Evolutionary conservation across 2,888 invertebrate genomes (phyloP).

Genomic region (Acheta domesticus): DNA sequence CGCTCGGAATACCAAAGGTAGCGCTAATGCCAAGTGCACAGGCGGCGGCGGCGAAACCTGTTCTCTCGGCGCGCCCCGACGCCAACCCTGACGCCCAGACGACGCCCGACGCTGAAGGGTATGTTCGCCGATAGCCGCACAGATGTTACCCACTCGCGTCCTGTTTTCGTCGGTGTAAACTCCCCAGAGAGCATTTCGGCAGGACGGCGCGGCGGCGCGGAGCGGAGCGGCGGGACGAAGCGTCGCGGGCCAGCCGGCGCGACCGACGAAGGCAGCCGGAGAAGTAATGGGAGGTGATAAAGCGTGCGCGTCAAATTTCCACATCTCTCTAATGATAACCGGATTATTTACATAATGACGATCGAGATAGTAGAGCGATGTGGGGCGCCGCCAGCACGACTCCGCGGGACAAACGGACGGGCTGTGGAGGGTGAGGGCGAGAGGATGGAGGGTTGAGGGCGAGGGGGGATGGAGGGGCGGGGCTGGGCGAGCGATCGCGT

Average conservation of each 20-base stretch:
- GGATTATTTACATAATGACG: constrained; percentile 3
- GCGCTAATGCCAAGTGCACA: not conserved
- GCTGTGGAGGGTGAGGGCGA: too few species aligned
- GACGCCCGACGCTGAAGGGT: not conserved
- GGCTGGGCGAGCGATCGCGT: too few species aligned
- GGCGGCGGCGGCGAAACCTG: not conserved
- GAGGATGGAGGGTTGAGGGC: too few species aligned
- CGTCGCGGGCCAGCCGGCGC: too few species aligned
- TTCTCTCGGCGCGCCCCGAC: not conserved
- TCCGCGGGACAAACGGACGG: not conserved
- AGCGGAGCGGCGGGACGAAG: too few species aligned
- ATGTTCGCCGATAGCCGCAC: not conserved
- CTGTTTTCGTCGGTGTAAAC: not conserved
- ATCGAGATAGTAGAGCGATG: not conserved
- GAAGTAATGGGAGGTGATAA: not conserved
- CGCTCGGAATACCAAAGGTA: not conserved
- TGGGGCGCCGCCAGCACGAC: not conserved
- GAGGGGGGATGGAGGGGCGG: too few species aligned
- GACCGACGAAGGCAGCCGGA: too few species aligned
- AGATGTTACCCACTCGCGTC: not conserved
- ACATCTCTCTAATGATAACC: constrained; percentile 6
- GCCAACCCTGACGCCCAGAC: not conserved
- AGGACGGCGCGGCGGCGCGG: too few species aligned
- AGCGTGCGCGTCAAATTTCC: not conserved
- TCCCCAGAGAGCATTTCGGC: not conserved